Percentiles rank a stretch among this genome's conserved stretches.
Evolutionary conservation across 2,888 invertebrate species (phyloP).

Genomic region (Rotaria sp.): DNA sequence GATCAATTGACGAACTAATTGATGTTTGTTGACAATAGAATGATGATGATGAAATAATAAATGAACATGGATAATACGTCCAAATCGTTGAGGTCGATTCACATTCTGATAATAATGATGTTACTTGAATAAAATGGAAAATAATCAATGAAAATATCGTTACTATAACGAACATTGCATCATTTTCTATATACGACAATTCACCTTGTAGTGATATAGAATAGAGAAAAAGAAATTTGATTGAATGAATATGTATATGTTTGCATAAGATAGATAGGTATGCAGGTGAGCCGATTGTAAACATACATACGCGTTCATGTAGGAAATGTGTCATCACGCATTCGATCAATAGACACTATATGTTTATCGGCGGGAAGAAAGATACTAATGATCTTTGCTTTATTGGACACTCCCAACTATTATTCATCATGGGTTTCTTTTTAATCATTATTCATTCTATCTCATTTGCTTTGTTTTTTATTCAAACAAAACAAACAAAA

Average conservation of each 20-base stretch:
- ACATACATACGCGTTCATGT: background rate
- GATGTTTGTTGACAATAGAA: background rate
- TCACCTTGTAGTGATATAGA: background rate
- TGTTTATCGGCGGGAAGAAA: background rate
- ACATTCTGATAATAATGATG: background rate
- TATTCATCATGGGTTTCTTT: background rate
- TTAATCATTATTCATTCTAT: background rate
- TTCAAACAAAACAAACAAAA: background rate
- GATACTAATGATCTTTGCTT: background rate
- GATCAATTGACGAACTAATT: background rate
- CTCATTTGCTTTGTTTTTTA: background rate
- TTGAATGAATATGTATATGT: background rate
- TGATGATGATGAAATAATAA: background rate
- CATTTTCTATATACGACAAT: background rate
- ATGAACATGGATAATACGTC: background rate
- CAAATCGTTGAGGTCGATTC: background rate
- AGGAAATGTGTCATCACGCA: background rate
- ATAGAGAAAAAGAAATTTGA: background rate
- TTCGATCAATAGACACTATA: background rate
- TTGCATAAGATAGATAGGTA: background rate
- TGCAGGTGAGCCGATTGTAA: conserved; percentile 4
- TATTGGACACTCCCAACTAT: background rate
- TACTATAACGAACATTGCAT: background rate
- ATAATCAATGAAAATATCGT: background rate
- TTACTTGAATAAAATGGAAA: background rate